Evolutionary conservation across 2,113 vertebrate species (phyloP).

Genomic region (Dasyornis broadbenti): DNA sequence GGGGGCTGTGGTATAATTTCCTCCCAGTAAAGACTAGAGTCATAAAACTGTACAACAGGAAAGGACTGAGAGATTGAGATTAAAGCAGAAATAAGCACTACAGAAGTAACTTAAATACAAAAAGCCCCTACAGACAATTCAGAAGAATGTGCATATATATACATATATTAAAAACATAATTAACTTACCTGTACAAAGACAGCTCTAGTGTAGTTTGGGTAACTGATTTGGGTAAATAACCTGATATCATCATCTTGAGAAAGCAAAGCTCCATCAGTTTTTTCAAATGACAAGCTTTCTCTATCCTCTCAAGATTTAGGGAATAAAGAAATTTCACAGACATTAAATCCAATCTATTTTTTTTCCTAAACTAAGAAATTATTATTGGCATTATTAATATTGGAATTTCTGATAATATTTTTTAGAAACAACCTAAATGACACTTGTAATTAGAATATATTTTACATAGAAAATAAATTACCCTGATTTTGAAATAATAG

Average conservation of each 20-base stretch:
- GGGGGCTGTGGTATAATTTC: not conserved
- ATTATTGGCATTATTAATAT: not conserved
- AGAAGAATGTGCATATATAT: not conserved
- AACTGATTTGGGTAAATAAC: not conserved
- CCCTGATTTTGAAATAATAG: not conserved
- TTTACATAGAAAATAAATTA: not conserved
- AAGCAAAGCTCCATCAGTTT: not conserved
- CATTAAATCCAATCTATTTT: not conserved
- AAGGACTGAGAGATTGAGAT: not conserved
- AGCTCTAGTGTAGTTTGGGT: not conserved
- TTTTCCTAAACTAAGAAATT: not conserved
- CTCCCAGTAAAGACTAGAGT: not conserved
- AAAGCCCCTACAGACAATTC: not conserved
- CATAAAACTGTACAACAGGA: not conserved
- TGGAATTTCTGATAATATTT: not conserved
- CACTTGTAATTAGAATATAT: not conserved
- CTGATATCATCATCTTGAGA: not conserved
- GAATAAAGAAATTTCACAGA: not conserved
- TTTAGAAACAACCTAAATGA: not conserved
- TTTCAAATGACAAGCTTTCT: not conserved
- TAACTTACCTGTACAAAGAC: not conserved
- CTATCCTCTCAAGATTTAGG: not conserved
- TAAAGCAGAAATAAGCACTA: not conserved
- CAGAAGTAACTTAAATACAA: not conserved
- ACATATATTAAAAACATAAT: not conserved